phyloP scores from a whole-genome alignment of 2,113 vertebrate genomes.

The Nematolebias whitei region DNA sequence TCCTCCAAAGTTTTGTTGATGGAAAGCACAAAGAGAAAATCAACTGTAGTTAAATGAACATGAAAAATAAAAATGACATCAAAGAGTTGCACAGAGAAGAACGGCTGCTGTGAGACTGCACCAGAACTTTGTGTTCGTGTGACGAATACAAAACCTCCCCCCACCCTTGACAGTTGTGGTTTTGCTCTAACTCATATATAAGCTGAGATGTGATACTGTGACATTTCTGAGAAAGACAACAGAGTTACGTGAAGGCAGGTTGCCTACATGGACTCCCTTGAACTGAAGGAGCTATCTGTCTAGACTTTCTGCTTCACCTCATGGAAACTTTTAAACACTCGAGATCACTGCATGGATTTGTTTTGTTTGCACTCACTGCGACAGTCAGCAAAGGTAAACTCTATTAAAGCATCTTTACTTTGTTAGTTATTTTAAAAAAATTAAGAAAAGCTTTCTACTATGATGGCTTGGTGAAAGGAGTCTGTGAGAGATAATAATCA shows the following conservation, averaged over 20 bases:
- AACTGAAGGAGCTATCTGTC: not conserved
- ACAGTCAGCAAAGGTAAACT: conserved; percentile 51
- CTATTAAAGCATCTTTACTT: not conserved
- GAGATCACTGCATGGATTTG: conserved; percentile 27
- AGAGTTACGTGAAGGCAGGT: conserved; percentile 37
- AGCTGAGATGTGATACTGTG: conserved; percentile 39
- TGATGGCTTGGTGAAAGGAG: too few species aligned
- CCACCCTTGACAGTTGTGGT: conserved; percentile 43
- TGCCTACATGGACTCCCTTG: conserved; percentile 17
- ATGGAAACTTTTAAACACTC: conserved; percentile 43
- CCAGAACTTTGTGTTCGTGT: conserved; percentile 3
- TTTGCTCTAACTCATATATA: conserved; percentile 34
- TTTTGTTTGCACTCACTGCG: conserved; percentile 44
- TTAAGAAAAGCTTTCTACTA: too few species aligned
- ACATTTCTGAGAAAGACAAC: conserved; percentile 62
- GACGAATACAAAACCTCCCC: conserved; percentile 11
- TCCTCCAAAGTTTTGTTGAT: conserved; percentile 6
- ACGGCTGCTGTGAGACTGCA: conserved; percentile 26
- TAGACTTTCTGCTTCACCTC: conserved; percentile 32
- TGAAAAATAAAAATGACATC: conserved; percentile 12
- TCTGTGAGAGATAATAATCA: not conserved
- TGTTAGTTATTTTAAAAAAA: not conserved
- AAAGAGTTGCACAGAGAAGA: conserved; percentile 8
- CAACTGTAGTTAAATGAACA: not conserved
- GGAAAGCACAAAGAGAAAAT: not conserved